phyloP scores from a whole-genome alignment of 2,797 vertebrate species.

The Chiloscyllium punctatum region DNA sequence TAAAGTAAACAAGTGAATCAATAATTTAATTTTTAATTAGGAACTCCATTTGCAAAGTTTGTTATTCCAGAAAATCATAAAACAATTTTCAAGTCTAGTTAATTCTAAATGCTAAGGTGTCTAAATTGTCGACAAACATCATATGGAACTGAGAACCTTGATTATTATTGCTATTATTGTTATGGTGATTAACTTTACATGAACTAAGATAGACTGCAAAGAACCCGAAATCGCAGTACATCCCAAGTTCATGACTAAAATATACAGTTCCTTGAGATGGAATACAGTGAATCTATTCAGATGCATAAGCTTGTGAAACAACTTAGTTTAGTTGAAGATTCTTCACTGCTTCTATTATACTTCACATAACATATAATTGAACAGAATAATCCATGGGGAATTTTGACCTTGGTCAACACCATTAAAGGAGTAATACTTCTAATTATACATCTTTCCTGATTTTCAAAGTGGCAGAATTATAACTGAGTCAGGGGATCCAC shows the following conservation, averaged over 20 bases:
- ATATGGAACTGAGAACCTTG: not conserved
- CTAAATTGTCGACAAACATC: not conserved
- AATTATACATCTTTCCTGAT: not conserved
- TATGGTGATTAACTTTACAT: not conserved
- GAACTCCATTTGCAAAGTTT: not conserved
- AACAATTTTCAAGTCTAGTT: not conserved
- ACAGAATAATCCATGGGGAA: not conserved
- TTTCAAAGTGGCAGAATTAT: not conserved
- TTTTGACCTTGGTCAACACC: not conserved
- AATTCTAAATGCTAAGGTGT: not conserved
- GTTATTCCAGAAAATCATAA: not conserved
- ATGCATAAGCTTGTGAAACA: not conserved
- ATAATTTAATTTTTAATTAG: conserved; percentile 6
- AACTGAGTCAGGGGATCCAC: not conserved
- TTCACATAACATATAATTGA: not conserved
- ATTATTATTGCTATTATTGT: not conserved
- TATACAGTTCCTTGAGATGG: not conserved
- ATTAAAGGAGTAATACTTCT: not conserved
- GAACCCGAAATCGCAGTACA: not conserved
- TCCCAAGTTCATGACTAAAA: not conserved
- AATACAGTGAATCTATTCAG: not conserved
- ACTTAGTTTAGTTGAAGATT: not conserved
- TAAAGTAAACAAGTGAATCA: not conserved
- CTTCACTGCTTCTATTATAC: not conserved
- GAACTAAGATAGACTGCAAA: not conserved